Evolutionary conservation across 2,797 vertebrate species (phyloP), one percentile per base, ranked within the genome.

Genomic region (Xenops minutus): DNA sequence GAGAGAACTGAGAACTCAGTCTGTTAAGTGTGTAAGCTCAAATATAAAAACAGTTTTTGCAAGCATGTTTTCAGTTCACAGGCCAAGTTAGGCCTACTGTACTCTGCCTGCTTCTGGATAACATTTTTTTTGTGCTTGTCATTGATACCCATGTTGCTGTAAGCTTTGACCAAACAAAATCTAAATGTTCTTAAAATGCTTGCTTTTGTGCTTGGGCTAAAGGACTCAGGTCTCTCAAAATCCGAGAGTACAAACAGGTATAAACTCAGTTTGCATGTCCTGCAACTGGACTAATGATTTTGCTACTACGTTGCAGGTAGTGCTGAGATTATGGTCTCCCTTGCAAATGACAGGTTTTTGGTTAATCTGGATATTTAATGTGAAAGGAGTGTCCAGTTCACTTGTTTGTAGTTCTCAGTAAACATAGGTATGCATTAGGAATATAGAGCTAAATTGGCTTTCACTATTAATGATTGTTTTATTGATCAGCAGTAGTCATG

Each of bases 131-230:
- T 61, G 39, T 89, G 63, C 56, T 89, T 92, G 43, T 93, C 43
- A 34, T 61, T 84, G 69, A 86, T 89, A 80, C 56, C 22, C 18
- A 15, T 44, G 29, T 88, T 88, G 80, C 94, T 84, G 4, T 81
- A 79, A 93, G 89, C 71, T 92, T 92, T 95, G 63, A 84, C 36
- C 39, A 62, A 54, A 72, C 27, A 34, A 82, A 93, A 72, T 34
- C 23, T 61, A 26, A 69, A 30, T 58, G 46, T 92, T 87, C 21
- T 89, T 69, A 39, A 89, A 91, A 73, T 36, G 62, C 76, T 93
- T 81, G 78, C 69, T 93, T 95, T 93, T 56, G 30, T 96, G 89
- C 69, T 72, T 89, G 55, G 49, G 62, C 62, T 81, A 26, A 93
- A 90, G 52, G 55, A 90, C 44, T 87, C 16, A 4, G 23, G 32